phyloP scores from a whole-genome alignment of 1,140 invertebrate species.

The Ceratosolen fusciceps region DNA sequence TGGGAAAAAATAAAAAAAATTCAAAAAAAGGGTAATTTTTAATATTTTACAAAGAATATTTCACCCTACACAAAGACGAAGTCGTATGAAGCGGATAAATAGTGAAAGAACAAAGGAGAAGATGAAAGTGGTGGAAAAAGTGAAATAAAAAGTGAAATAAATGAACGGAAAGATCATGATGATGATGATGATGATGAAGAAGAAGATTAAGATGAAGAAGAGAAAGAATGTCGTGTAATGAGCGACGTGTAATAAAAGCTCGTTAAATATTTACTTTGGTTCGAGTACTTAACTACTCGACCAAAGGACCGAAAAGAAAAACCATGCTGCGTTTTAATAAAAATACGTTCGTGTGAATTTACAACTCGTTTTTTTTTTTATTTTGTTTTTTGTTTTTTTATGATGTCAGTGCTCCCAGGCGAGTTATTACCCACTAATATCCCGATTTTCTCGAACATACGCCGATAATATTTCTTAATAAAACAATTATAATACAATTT shows the following conservation, averaged over 20 bases:
- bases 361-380: background rate
- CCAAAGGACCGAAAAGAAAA: constrained; percentile 21
- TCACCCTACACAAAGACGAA: background rate
- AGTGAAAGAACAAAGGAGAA: background rate
- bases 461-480: no score
- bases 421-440: no score
- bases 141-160: no score
- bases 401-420: no score
- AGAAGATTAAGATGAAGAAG: background rate
- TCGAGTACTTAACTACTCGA: background rate
- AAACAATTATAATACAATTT: no score
- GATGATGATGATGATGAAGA: no score
- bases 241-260: constrained; percentile 50
- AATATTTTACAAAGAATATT: background rate
- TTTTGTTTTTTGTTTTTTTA: no score
- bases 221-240: constrained; percentile 28
- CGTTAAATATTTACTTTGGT: constrained; percentile 45
- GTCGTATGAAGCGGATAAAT: background rate
- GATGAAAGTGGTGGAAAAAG: background rate
- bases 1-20: background rate
- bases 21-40: background rate
- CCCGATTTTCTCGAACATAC: no score
- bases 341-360: background rate
- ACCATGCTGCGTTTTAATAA: constrained; percentile 1
- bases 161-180: no score